These are phyloP conservation scores for Cryptocephalus primarius DNA, from an alignment of 2,888 invertebrate species.

Conservation along the genomic window DNA sequence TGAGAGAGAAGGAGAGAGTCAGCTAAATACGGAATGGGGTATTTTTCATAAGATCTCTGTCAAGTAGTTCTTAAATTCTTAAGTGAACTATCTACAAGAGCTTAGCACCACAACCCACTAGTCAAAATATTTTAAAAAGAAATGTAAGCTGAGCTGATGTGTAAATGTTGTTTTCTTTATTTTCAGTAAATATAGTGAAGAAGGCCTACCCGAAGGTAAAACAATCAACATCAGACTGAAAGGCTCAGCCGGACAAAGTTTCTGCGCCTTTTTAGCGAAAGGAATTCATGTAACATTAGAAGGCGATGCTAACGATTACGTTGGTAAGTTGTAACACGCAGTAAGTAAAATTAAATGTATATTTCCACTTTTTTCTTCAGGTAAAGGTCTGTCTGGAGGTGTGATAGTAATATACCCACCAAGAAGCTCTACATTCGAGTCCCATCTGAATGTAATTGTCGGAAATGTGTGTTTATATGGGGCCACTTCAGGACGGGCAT, in stretches of 20 bases:
- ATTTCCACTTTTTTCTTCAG: constrained; percentile 26
- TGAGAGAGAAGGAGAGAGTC: too few relatives aligned
- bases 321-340: constrained; percentile 47
- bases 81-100: too few relatives aligned
- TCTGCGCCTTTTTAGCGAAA: constrained; percentile 90
- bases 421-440: constrained; percentile 71
- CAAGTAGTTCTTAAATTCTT: too few relatives aligned
- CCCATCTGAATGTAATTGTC: constrained; percentile 91
- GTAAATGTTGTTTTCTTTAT: neutral
- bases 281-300: constrained; percentile 85
- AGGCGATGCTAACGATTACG: constrained; percentile 98
- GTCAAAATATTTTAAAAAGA: too few relatives aligned
- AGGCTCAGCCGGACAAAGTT: constrained; percentile 98
- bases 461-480: constrained; percentile 98
- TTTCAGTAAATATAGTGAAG: constrained; percentile 72
- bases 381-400: constrained; percentile 88
- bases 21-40: too few relatives aligned
- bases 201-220: constrained; percentile 70
- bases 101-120: too few relatives aligned
- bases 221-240: constrained; percentile 67
- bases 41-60: too few relatives aligned
- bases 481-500: constrained; percentile 88
- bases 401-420: constrained; percentile 89
- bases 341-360: neutral
- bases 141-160: too few relatives aligned